Percentiles rank a stretch among this genome's conserved stretches.
Conservation (phyloP, 2,888 invertebrate species). For the Mesochorus sp. region DNA sequence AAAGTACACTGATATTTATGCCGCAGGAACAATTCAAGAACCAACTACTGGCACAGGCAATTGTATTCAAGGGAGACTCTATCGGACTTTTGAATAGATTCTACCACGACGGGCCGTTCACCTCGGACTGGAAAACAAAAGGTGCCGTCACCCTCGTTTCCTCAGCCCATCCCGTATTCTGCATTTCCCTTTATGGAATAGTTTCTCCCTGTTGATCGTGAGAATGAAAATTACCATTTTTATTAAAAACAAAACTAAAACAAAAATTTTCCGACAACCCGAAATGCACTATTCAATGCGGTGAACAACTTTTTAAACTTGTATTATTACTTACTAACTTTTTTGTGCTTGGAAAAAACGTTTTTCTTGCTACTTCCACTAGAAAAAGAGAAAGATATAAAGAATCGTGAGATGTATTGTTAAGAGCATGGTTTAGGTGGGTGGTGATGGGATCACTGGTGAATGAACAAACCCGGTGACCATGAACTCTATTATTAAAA, state of each 20-base stretch:
- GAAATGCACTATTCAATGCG: too few relatives aligned
- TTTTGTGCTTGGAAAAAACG: too few relatives aligned
- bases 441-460: too few relatives aligned
- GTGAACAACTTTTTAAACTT: too few relatives aligned
- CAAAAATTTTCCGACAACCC: too few relatives aligned
- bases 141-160: slow-evolving; percentile 62
- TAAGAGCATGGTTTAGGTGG: too few relatives aligned
- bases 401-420: too few relatives aligned
- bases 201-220: slow-evolving; percentile 7
- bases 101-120: slow-evolving; percentile 86
- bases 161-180: slow-evolving; percentile 1
- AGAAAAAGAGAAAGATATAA: too few relatives aligned
- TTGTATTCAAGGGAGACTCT: slow-evolving; percentile 88
- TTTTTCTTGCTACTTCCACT: too few relatives aligned
- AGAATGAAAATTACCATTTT: slow-evolving; percentile 17
- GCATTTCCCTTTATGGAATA: slow-evolving; percentile 13
- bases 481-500: too few relatives aligned
- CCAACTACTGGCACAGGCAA: slow-evolving; percentile 88
- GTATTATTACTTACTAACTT: too few relatives aligned
- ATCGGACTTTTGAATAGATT: slow-evolving; percentile 88
- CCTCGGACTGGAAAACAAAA: slow-evolving; percentile 83
- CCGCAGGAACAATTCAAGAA: slow-evolving; percentile 87
- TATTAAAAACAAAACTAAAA: neutral
- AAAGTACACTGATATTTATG: slow-evolving; percentile 55
- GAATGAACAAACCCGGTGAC: too few relatives aligned